These are phyloP conservation scores for Gasterosteus aculeatus DNA, from an alignment of 2,113 vertebrate genomes.

Conservation along the genomic window DNA sequence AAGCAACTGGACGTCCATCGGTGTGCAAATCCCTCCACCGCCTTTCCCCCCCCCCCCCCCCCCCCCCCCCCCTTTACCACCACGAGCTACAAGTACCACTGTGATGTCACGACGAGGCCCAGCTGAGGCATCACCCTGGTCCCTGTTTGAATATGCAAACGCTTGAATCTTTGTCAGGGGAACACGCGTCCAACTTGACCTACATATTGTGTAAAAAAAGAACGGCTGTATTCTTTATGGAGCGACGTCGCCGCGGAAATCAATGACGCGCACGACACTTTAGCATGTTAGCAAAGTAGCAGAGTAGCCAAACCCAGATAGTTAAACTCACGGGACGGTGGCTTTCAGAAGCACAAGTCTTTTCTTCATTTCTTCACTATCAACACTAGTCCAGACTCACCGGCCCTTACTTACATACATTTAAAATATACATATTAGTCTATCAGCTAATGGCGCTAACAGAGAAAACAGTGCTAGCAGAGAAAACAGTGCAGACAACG, in stretches of 20 bases:
- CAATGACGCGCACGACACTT: constrained; percentile 7
- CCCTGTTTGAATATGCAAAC: constrained; percentile 27
- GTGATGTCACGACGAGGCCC: constrained; percentile 25
- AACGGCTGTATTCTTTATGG: constrained; percentile 24
- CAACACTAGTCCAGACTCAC: neutral
- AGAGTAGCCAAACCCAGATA: neutral
- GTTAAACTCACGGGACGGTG: neutral
- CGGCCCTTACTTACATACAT: too few relatives aligned
- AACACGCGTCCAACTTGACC: constrained; percentile 27
- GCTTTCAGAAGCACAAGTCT: neutral
- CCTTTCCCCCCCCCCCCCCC: constrained; percentile 26
- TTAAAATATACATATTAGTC: neutral
- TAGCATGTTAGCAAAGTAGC: neutral
- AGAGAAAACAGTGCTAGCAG: too few relatives aligned
- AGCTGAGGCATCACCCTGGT: constrained; percentile 12
- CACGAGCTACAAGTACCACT: constrained; percentile 30
- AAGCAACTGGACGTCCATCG: constrained; percentile 65
- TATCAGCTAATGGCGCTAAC: too few relatives aligned
- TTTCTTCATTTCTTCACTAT: neutral
- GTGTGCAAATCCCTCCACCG: constrained; percentile 36
- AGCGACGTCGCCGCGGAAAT: constrained; percentile 5
- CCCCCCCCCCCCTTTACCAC: constrained; percentile 27
- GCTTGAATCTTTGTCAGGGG: constrained; percentile 4
- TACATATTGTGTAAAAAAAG: constrained; percentile 17
- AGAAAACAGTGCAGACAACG: too few relatives aligned